phyloP scores from a whole-genome alignment of 2,113 vertebrate species.

The Malurus elegans region DNA sequence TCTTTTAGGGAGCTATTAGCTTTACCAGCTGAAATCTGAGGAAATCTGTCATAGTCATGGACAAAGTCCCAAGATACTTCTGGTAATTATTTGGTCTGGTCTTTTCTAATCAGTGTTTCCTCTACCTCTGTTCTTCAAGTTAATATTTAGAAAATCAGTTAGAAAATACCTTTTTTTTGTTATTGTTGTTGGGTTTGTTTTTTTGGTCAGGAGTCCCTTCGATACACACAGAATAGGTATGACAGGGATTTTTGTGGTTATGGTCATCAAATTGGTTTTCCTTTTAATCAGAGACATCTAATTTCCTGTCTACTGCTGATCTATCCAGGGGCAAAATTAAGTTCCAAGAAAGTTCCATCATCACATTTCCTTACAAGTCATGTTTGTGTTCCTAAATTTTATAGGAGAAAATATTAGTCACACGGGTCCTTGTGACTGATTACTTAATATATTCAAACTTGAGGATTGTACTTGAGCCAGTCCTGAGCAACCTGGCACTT shows the following conservation, averaged over 20 bases:
- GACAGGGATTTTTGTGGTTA: not conserved
- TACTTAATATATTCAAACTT: conserved; percentile 15
- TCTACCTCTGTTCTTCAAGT: not conserved
- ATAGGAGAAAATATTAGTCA: not conserved
- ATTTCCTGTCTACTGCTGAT: conserved; percentile 10
- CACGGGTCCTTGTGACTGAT: conserved; percentile 1
- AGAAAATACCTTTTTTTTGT: not conserved
- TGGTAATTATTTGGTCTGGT: not conserved
- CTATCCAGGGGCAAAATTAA: not conserved
- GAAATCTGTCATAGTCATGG: not conserved
- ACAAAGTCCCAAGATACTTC: not conserved
- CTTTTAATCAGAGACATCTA: not conserved
- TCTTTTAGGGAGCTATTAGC: not conserved
- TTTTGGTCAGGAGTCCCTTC: not conserved
- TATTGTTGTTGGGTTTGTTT: not conserved
- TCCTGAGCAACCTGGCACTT: not conserved
- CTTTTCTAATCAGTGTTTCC: not conserved
- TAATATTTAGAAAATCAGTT: not conserved
- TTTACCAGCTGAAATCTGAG: not conserved
- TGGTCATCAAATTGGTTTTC: not conserved
- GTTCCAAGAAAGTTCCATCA: not conserved
- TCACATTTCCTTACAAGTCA: not conserved
- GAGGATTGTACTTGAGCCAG: not conserved
- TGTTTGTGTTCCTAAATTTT: conserved; percentile 13
- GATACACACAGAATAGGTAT: not conserved